Evolutionary conservation across 2,113 vertebrate genomes (phyloP).

Genomic region (Amblyopsis rosae): DNA sequence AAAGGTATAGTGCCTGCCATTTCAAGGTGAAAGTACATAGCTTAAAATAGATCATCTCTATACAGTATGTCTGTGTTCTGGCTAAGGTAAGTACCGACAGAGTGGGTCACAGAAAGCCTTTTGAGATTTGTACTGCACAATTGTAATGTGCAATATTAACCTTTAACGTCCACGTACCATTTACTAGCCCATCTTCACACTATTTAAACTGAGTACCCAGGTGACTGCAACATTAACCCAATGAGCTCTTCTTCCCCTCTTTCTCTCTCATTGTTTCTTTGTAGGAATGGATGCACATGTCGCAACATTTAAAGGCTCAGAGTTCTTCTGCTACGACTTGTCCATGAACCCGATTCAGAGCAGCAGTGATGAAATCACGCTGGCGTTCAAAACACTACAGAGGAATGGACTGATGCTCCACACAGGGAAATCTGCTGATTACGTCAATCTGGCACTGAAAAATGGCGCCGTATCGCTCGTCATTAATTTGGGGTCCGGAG

Average conservation of each 20-base stretch:
- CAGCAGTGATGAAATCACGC: conserved; percentile 99
- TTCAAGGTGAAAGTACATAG: no score
- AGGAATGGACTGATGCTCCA: conserved; percentile 99
- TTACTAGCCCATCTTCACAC: neutral
- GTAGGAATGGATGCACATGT: conserved; percentile 97
- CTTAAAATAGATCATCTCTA: no score
- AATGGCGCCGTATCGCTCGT: conserved; percentile 98
- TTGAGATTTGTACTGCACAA: no score
- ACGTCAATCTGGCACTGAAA: conserved; percentile 99
- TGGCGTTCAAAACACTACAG: conserved; percentile 98
- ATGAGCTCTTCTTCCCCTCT: neutral
- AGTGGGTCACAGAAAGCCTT: no score
- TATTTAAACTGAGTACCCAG: neutral
- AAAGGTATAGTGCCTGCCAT: neutral
- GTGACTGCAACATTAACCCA: neutral
- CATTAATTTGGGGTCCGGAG: conserved; percentile 99
- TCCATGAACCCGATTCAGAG: conserved; percentile 98
- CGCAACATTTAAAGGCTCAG: conserved; percentile 97
- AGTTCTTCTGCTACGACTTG: conserved; percentile 99
- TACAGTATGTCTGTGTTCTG: no score
- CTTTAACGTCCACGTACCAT: no score
- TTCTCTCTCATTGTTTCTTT: conserved; percentile 58
- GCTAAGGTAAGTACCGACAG: no score
- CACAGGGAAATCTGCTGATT: conserved; percentile 98
- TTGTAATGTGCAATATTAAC: no score